Evolutionary conservation across 1,140 invertebrate genomes (phyloP).

Genomic region (Latrodectus geometricus): DNA sequence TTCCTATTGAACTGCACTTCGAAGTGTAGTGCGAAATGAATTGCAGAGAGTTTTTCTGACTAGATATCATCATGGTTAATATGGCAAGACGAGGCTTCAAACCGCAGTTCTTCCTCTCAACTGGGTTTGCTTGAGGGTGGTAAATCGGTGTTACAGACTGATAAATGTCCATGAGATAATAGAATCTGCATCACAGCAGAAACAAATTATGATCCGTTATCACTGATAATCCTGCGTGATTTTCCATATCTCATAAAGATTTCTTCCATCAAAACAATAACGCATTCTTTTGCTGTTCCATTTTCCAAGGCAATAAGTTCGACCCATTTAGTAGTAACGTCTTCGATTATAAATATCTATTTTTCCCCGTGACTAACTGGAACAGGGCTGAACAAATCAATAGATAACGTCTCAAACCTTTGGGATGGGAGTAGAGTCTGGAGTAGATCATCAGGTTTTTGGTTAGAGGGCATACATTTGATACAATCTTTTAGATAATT

Average conservation of each 20-base stretch:
- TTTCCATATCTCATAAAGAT: conserved; percentile 32
- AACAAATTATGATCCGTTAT: conserved; percentile 42
- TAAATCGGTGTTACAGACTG: conserved; percentile 16
- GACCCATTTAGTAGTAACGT: too few relatives aligned
- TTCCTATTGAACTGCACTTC: neutral
- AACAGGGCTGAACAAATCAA: too few relatives aligned
- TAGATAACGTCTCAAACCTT: too few relatives aligned
- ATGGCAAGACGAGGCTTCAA: conserved; percentile 21
- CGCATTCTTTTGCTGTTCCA: neutral
- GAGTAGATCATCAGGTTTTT: too few relatives aligned
- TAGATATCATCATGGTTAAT: neutral
- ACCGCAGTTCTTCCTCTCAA: conserved; percentile 27
- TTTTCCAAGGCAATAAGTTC: too few relatives aligned
- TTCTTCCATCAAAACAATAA: conserved; percentile 13
- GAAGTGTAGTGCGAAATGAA: conserved; percentile 4
- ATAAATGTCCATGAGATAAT: conserved; percentile 2
- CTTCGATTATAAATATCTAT: too few relatives aligned
- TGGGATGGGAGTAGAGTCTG: too few relatives aligned
- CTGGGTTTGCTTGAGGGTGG: conserved; percentile 25
- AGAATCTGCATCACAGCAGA: conserved; percentile 6
- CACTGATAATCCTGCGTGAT: conserved; percentile 6
- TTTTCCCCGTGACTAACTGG: too few relatives aligned
- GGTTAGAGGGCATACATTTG: too few relatives aligned
- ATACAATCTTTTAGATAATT: conserved; percentile 28
- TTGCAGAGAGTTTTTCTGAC: conserved; percentile 20